Conservation (phyloP, 2,888 invertebrate genomes). For the Trissolcus brochymenae region DNA sequence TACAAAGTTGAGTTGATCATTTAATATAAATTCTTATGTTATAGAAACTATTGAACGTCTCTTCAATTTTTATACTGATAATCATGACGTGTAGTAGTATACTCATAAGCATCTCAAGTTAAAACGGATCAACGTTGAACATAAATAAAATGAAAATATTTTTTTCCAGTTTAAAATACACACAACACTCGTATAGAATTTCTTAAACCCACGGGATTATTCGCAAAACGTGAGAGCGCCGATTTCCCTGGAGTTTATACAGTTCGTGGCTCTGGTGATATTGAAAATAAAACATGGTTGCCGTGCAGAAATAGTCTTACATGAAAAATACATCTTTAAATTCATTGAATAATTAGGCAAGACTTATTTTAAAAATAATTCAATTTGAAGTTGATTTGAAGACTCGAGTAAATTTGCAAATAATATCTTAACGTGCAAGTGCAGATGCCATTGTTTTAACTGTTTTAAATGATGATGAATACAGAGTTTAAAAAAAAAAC, state of each 20-base stretch:
- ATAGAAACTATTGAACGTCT: too few relatives aligned
- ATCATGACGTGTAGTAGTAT: constrained; percentile 40
- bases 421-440: too few relatives aligned
- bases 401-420: too few relatives aligned
- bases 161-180: constrained; percentile 55
- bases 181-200: constrained; percentile 49
- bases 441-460: too few relatives aligned
- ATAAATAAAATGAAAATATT: constrained; percentile 47
- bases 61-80: constrained; percentile 42
- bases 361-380: constrained; percentile 5
- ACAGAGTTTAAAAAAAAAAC: too few relatives aligned
- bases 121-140: constrained; percentile 34
- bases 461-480: too few relatives aligned
- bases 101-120: constrained; percentile 40
- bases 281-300: constrained; percentile 48
- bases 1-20: too few relatives aligned
- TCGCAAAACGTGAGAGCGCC: constrained; percentile 51
- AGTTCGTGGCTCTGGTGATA: constrained; percentile 50
- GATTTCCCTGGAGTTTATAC: constrained; percentile 57
- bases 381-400: background rate
- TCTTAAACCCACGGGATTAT: constrained; percentile 55
- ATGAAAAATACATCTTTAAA: constrained; percentile 1
- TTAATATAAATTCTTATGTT: too few relatives aligned
- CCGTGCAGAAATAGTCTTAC: constrained; percentile 39
- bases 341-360: too few relatives aligned